Conservation (phyloP, 2,888 invertebrate species). For the Epistrophe grossulariae region DNA sequence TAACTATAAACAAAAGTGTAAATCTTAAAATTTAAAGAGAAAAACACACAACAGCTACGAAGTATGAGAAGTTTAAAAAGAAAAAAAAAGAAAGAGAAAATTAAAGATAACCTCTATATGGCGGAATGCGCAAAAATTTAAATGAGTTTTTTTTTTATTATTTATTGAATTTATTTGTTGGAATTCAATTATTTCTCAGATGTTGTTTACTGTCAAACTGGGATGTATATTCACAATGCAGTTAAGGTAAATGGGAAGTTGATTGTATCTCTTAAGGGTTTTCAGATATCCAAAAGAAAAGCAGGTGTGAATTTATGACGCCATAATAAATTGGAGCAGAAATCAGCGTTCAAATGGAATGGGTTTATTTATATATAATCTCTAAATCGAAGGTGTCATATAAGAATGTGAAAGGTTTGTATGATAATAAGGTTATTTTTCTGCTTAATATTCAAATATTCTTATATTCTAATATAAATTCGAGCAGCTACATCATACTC, state of each 20-base stretch:
- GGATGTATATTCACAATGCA: neutral
- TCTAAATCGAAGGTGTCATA: slow-evolving; percentile 19
- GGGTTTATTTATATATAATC: slow-evolving; percentile 9
- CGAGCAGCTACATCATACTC: neutral
- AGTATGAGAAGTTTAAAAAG: slow-evolving; percentile 39
- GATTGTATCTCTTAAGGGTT: slow-evolving; percentile 4
- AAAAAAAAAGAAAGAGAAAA: slow-evolving; percentile 35
- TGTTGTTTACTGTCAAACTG: slow-evolving; percentile 2
- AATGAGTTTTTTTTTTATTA: slow-evolving; percentile 65
- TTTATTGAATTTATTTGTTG: slow-evolving; percentile 35
- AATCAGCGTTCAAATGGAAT: slow-evolving; percentile 20
- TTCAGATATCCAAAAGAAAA: slow-evolving; percentile 4
- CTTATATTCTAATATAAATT: neutral
- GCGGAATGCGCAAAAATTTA: slow-evolving; percentile 74
- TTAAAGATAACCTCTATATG: slow-evolving; percentile 73
- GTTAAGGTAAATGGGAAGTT: slow-evolving; percentile 36
- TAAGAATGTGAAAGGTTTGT: slow-evolving; percentile 41
- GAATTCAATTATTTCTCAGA: neutral
- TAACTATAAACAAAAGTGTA: slow-evolving; percentile 53
- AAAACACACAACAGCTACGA: slow-evolving; percentile 32
- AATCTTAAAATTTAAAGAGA: slow-evolving; percentile 52
- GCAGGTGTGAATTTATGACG: slow-evolving; percentile 56
- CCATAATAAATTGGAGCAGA: slow-evolving; percentile 43
- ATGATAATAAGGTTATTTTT: neutral
- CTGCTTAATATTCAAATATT: slow-evolving; percentile 3